Evolutionary conservation across 2,797 vertebrate genomes (phyloP), one percentile per base, ranked within the genome.

Genomic region (Epinephelus coioides): DNA sequence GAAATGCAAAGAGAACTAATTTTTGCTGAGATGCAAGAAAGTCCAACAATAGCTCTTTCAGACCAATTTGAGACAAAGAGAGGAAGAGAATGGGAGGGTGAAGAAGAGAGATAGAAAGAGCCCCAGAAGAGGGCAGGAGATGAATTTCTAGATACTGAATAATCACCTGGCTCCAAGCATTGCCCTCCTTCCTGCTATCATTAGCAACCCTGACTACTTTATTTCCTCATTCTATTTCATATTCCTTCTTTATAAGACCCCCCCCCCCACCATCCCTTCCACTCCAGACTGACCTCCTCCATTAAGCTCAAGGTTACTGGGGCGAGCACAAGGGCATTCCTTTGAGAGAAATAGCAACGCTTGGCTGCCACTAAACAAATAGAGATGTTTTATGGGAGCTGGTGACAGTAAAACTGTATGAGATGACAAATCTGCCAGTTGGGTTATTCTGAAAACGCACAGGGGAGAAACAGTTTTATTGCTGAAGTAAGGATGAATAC

Each of bases 261-360:
- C 49, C 47, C 30, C 65, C 23, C 23, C 23, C 23, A 23, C 23
- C 23, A 23, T 2, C 23, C 23, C 30, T 30, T 27, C 56, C 2
- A 25, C 56, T 63, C 75, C 38, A 69, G 72, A 86, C 53, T 92
- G 88, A 92, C 90, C 90, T 82, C 87, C 82, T 87, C 86, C 78
- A 91, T 94, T 94, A 92, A 80, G 74, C 82, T 78, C 91, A 95
- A 95, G 93, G 94, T 94, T 90, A 94, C 89, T 64, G 73, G 86
- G 82, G 68, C 38, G 43, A 85, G 83, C 78, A 91, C 89, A 87
- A 91, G 90, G 91, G 89, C 90, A 70, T 85, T 85, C 77, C 84
- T 91, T 83, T 81, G 79, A 88, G 88, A 84, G 62, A 71, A 81
- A 80, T 56, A 5, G 80, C 71, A 76, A 88, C 46, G 89, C 90